Base-by-base conservation (phyloP, 2,888 invertebrate genomes). In the Zele albiditarsus region DNA sequence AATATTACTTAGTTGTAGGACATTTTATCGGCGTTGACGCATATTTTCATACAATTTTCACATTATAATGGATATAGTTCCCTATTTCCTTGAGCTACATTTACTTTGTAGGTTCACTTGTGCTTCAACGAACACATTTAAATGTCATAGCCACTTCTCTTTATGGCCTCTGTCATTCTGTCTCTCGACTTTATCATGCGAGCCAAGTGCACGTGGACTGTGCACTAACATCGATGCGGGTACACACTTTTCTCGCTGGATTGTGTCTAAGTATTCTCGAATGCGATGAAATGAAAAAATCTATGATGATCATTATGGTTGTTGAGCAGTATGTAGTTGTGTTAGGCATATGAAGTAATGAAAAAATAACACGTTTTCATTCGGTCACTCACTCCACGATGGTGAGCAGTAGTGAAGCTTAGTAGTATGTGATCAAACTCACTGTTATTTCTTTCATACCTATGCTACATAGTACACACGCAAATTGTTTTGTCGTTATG, bases 21-120 rank as follows among this genome's bases (percentile, higher is more conserved):
- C 8, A 31, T 1, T 31, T 31, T 31, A 3, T 5, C 5, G 5
- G 31, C 31, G 31, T n/a, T n/a, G 5, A 31, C 31, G 31, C 5
- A 31, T 31, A 3, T 5, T 4, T 31, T 31, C 5, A 31, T 31
- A 31, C 5, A 25, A 6, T 25, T 23, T 57, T 53, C 25, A 23
- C 42, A 42, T 23, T 65, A 65, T 28, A 31, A 20, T 62, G 20
- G 31, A 42, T 38, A 12, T 42, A 20, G 12, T n/a, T 14, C n/a
- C n/a, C n/a, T 23, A 6, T 72, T 68, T 65, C 75, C 77, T 77
- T 77, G 77, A 78, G 74, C 78, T 71, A 75, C 75, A 73, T 78
- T 77, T 78, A 65, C 68, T 58, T 74, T 49, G 66, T 62, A 69
- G 31, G 67, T 33, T 71, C 73, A 63, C 28, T 33, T 31, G 33